Evolutionary conservation across 2,888 invertebrate species (phyloP).

Genomic region (Panopea generosa): DNA sequence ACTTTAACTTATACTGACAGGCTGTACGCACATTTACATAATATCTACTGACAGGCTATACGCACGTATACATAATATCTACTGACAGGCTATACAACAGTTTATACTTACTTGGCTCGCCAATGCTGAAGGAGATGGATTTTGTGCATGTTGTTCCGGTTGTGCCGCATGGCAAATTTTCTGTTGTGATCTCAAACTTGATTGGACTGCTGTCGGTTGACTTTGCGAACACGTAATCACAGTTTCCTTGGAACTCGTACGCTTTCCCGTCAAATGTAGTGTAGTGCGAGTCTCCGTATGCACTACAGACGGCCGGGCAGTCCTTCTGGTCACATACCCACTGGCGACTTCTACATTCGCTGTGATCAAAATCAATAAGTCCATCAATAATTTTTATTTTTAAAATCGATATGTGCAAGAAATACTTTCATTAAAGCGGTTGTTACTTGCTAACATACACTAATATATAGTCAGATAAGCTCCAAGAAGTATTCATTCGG

Average conservation of each 20-base stretch:
- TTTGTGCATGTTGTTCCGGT: slow-evolving; percentile 95
- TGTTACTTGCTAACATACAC: too few species aligned
- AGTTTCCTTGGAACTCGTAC: slow-evolving; percentile 95
- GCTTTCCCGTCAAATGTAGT: slow-evolving; percentile 93
- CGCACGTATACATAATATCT: too few species aligned
- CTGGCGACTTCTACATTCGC: slow-evolving; percentile 87
- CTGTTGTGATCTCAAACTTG: slow-evolving; percentile 89
- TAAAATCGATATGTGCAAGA: too few species aligned
- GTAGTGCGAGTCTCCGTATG: slow-evolving; percentile 97
- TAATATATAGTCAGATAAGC: too few species aligned
- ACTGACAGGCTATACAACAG: too few species aligned
- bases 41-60: too few species aligned
- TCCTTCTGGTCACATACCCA: slow-evolving; percentile 92
- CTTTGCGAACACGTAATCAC: slow-evolving; percentile 93
- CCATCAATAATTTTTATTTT: too few species aligned
- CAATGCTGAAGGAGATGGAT: slow-evolving; percentile 87
- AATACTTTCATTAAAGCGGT: too few species aligned
- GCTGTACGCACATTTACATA: too few species aligned
- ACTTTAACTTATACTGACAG: too few species aligned
- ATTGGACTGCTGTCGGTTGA: slow-evolving; percentile 67
- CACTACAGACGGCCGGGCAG: slow-evolving; percentile 90
- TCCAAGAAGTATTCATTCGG: too few species aligned
- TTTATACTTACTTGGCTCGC: slow-evolving; percentile 65
- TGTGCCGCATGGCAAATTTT: slow-evolving; percentile 95
- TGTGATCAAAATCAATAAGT: slow-evolving; percentile 50